Base-by-base conservation (phyloP, 2,888 invertebrate species). In the Leucoma salicis region DNA sequence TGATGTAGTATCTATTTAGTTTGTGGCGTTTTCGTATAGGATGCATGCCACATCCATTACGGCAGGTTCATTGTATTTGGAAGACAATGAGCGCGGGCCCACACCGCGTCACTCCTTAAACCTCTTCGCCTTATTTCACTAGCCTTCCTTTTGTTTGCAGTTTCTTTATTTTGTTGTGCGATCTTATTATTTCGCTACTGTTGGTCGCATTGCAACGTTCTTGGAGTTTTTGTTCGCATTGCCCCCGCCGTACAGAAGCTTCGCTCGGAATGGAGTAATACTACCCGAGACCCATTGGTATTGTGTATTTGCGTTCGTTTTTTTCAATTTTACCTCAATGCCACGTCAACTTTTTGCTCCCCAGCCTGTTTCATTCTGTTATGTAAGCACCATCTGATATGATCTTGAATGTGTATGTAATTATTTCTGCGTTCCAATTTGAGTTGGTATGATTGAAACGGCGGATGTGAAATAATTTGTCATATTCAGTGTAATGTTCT, bases 121-220 rank as follows among this genome's bases (percentile, higher is more conserved):
- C 83, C 84, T 87, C 84, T 88, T 88, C 82, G 80, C 85, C 86
- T 88, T 87, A 86, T 87, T 88, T 79, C 79, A 78, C 78, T 73
- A 82, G 77, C 78, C 85, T 88, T 87, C 88, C 86, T 86, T 88
- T 82, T 82, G 79, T 78, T 74, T 76, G 70, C 69, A 77, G 79
- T 74, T 87, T 85, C 82, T 89, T 89, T 89, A 88, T 87, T 88
- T 88, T 88, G 84, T 82, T 82, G 84, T 75, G 82, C 82, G 85
- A 86, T 87, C 88, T 89, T 89, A 89, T 89, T 89, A 89, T 88
- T 87, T 87, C 77, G 88, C 88, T 88, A 87, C 88, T 85, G 87
- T 86, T 84, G 80, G 78, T 78, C 82, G 79, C 82, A 74, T 77
- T 78, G 84, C 79, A 74, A 70, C 70, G 74, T 66, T 72, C 72